Evolutionary conservation across 2,113 vertebrate species (phyloP), one percentile per base, ranked within the genome.

Genomic region (Cololabis saira): DNA sequence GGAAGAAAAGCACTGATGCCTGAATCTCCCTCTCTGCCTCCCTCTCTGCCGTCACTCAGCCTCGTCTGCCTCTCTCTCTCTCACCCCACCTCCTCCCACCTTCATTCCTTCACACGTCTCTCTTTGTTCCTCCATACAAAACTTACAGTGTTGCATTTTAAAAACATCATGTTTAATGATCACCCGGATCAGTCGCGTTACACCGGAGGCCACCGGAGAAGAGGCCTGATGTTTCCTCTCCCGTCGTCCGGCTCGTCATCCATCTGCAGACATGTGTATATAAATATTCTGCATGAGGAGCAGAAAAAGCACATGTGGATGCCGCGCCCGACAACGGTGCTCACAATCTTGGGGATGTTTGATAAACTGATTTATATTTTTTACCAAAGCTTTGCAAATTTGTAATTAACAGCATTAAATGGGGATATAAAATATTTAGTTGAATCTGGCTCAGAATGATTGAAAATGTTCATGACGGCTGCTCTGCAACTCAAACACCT

Each of bases 1-100:
- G 95, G 95, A 95, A 95, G 93, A 93, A 94, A 91, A 92, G 94
- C 94, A 92, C 76, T 84, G 81, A 93, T 93, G 95, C 94, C 93
- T 94, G 93, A 94, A 94, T 91, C 79, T 90, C 84, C 63, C 76
- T 54, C 82, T 61, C 74, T 45, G 43, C 18, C 42, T 67, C 68
- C 27, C 52, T 51, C 71, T 74, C 71, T 61, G 68, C 49, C 61
- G 12, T 83, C 85, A 84, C 51, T 40, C 58, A 67, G 69, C 74
- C 70, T 77, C 69, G 56, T 65, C 67, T 76, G 65, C 73, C 70
- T 61, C 78, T 18, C 77, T 63, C 40, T 0, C 10, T 16, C 44
- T 18, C 15, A 21, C 52, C 5, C 24, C 24, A 16, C 61, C 52
- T 17, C 54, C 22, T n/a, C n/a, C n/a, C 56, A 47, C 40, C 63